Base-by-base conservation (phyloP, 2,113 vertebrate species). In the Monopterus albus region DNA sequence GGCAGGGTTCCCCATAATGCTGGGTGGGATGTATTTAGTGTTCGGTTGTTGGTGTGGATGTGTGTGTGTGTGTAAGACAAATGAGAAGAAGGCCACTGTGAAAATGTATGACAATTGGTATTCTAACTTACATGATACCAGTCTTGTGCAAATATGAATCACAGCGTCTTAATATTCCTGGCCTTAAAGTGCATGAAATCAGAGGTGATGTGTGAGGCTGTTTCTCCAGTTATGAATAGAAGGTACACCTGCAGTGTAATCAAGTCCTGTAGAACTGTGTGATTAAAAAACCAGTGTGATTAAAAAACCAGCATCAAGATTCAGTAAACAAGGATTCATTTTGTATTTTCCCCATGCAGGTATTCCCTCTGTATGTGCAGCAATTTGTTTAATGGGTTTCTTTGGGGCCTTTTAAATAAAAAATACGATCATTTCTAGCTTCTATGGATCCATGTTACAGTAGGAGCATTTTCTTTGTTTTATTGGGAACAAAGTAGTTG, bases 161-260 rank as follows among this genome's bases (percentile, higher is more conserved):
- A 21, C 31, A 20, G n/a, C 4, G 9, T 21, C 6, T 2, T 39
- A 20, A 9, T 33, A 47, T 38, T 25, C 38, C n/a, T 1, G 15
- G 20, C 23, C 38, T 26, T 38, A 63, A 73, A 71, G 56, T 63
- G 60, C 61, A 52, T 15, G n/a, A 2, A 1, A 75, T 59, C 40
- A n/a, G 36, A 49, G 72, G 49, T 68, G 69, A 73, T 5, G 60
- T 60, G 52, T 49, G 75, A 75, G 56, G 67, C 63, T 36, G 81
- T 70, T 10, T 82, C 74, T 75, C 17, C 2, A 57, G 52, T 59
- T 88, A 82, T 90, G 72, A 83, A 79, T 84, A 88, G 81, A 77
- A 83, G 55, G 21, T 46, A 51, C 46, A 42, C 56, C 42, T 79
- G 70, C 71, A 51, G 29, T 50, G 75, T 78, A 85, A 90, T 88